These are phyloP conservation scores for Phrynocephalus vlangalii DNA, from an alignment of 2,797 vertebrate genomes.

Conservation along the genomic window DNA sequence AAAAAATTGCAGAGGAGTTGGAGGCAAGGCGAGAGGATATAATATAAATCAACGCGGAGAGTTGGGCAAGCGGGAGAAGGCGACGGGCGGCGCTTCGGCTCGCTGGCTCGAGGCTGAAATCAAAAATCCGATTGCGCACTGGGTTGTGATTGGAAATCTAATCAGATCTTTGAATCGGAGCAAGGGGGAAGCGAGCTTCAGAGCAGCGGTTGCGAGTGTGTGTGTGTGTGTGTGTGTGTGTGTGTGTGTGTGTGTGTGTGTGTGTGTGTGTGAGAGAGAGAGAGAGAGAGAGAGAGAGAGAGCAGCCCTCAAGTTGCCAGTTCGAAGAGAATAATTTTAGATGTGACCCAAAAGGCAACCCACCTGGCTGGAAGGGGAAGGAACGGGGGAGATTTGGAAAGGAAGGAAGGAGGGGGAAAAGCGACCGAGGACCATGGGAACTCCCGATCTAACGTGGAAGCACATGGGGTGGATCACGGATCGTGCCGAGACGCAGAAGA, in stretches of 20 bases:
- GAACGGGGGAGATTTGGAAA: too few species aligned
- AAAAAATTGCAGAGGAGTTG: slow-evolving; percentile 77
- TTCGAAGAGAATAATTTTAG: neutral
- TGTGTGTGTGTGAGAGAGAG: neutral
- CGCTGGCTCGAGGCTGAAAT: slow-evolving; percentile 73
- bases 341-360: neutral
- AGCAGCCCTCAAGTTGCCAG: slow-evolving; percentile 1
- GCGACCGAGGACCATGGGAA: slow-evolving; percentile 74
- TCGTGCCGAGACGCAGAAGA: slow-evolving; percentile 63
- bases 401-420: neutral
- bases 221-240: too few species aligned
- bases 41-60: slow-evolving; percentile 60
- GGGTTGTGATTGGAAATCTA: slow-evolving; percentile 96
- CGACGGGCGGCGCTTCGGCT: slow-evolving; percentile 63
- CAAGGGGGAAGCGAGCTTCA: slow-evolving; percentile 53
- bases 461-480: slow-evolving; percentile 70
- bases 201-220: slow-evolving; percentile 51
- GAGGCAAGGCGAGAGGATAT: slow-evolving; percentile 70
- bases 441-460: slow-evolving; percentile 69
- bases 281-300: too few species aligned
- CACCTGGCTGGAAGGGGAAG: neutral
- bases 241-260: too few species aligned
- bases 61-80: slow-evolving; percentile 70
- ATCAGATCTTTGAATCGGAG: slow-evolving; percentile 84
- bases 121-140: slow-evolving; percentile 88